These are phyloP conservation scores for Cheiracanthium punctorium DNA, from an alignment of 2,888 invertebrate genomes.

Conservation along the genomic window DNA sequence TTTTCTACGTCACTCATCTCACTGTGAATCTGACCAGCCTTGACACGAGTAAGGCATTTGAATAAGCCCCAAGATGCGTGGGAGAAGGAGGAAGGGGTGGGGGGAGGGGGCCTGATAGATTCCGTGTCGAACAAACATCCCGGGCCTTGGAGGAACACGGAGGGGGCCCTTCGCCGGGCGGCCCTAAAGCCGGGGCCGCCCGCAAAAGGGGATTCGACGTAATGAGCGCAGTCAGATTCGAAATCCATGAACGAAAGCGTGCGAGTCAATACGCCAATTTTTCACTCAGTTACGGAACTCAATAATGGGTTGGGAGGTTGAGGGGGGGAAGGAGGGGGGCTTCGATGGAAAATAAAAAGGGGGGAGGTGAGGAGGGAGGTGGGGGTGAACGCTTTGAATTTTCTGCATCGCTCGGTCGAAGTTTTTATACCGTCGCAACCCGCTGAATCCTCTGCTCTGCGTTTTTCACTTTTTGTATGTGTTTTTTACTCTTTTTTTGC, in stretches of 20 bases:
- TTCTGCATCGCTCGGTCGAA: conserved; percentile 66
- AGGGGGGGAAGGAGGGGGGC: neutral
- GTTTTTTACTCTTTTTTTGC: conserved; percentile 23
- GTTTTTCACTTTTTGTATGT: conserved; percentile 33
- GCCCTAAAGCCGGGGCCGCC: conserved; percentile 56
- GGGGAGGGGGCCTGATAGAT: conserved; percentile 59
- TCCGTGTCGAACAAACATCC: conserved; percentile 69
- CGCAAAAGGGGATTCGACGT: conserved; percentile 66
- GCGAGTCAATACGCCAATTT: conserved; percentile 68
- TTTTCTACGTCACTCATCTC: conserved; percentile 56
- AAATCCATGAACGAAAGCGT: conserved; percentile 32
- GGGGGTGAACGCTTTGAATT: conserved; percentile 65
- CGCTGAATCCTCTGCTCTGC: conserved; percentile 49
- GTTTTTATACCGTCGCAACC: conserved; percentile 68
- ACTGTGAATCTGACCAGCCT: conserved; percentile 62
- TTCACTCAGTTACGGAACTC: conserved; percentile 68
- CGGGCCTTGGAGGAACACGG: conserved; percentile 60
- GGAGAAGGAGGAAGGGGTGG: conserved; percentile 16
- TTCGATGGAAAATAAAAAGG: conserved; percentile 19
- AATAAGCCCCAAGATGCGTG: conserved; percentile 52
- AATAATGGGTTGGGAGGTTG: conserved; percentile 62
- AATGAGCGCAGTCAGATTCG: conserved; percentile 69
- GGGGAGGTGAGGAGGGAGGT: conserved; percentile 16
- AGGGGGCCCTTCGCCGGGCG: conserved; percentile 20
- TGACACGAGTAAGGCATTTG: conserved; percentile 69